Evolutionary conservation across 2,797 vertebrate genomes (phyloP), one percentile per base, ranked within the genome.

Genomic region (Scolopax rusticola): DNA sequence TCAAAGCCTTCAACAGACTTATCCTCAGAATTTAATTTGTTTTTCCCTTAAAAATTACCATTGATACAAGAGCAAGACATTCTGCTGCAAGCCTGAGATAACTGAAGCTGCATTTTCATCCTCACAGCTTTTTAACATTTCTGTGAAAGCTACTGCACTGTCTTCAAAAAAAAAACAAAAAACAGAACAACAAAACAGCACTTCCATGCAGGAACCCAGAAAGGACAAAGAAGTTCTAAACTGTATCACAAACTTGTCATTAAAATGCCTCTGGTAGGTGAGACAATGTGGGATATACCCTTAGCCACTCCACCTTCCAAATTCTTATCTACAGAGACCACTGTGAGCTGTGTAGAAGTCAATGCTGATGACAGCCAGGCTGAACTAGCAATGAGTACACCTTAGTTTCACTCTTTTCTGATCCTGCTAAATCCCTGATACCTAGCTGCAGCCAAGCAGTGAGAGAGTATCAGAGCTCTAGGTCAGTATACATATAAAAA

Each of bases 141-240:
- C 47, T 38, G 18, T 61, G 36, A 92, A 86, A 92, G 15, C 15
- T 71, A 40, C 13, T 60, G 28, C 17, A 47, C 6, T 27, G 9
- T 65, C 18, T 15, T 68, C 15, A 15, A 61, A 17, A 73, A 68
- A 33, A 21, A 48, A 61, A 17, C 69, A 63, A 33, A 24, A 45
- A 19, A 18, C 18, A 45, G 18, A 43, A 7, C 3, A 36, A 36
- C 36, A 36, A 36, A 36, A 36, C 1, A 3, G 1, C 0, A 1
- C 17, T 90, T 83, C 33, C 20, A 15, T 20, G 18, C 11, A 40
- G 20, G 12, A 9, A 11, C 70, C 18, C 36, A 73, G 43, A 70
- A 56, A 70, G 30, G 32, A 45, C 33, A 47, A 84, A 54, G 33
- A 9, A 53, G 4, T 36, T 88, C 23, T 28, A 65, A 79, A 83